Evolutionary conservation across 2,113 vertebrate genomes (phyloP).

Genomic region (Boleophthalmus pectinirostris): DNA sequence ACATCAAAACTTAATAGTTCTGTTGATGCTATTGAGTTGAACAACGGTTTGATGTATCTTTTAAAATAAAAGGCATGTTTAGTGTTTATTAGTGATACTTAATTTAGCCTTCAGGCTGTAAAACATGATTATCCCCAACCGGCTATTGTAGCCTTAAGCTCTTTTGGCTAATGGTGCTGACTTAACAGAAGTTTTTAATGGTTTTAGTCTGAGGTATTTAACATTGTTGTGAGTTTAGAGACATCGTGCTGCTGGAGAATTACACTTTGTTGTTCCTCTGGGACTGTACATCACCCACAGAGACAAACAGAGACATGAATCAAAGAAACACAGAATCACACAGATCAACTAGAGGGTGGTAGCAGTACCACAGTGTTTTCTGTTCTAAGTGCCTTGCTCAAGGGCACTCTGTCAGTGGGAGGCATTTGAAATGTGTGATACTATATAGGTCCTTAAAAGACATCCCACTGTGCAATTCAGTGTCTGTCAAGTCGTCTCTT

Average conservation of each 20-base stretch:
- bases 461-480: slow-evolving; percentile 19
- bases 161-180: slow-evolving; percentile 9
- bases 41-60: background rate
- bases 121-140: slow-evolving; percentile 23
- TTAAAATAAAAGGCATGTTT: slow-evolving; percentile 18
- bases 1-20: background rate
- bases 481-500: slow-evolving; percentile 33
- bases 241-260: slow-evolving; percentile 20
- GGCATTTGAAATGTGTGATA: slow-evolving; percentile 41
- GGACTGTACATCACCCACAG: slow-evolving; percentile 4
- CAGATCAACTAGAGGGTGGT: slow-evolving; percentile 15
- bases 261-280: slow-evolving; percentile 29
- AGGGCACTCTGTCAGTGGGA: slow-evolving; percentile 26
- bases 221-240: slow-evolving; percentile 9
- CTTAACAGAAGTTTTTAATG: background rate
- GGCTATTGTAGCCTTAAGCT: slow-evolving; percentile 25
- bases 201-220: background rate
- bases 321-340: slow-evolving; percentile 20
- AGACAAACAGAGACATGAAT: slow-evolving; percentile 22
- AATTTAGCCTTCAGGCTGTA: slow-evolving; percentile 38
- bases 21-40: background rate
- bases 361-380: slow-evolving; percentile 24
- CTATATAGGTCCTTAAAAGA: slow-evolving; percentile 34
- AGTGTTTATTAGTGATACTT: slow-evolving; percentile 27
- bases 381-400: slow-evolving; percentile 42